phyloP scores from a whole-genome alignment of 2,888 invertebrate species.

The Sphinx pinastri region DNA sequence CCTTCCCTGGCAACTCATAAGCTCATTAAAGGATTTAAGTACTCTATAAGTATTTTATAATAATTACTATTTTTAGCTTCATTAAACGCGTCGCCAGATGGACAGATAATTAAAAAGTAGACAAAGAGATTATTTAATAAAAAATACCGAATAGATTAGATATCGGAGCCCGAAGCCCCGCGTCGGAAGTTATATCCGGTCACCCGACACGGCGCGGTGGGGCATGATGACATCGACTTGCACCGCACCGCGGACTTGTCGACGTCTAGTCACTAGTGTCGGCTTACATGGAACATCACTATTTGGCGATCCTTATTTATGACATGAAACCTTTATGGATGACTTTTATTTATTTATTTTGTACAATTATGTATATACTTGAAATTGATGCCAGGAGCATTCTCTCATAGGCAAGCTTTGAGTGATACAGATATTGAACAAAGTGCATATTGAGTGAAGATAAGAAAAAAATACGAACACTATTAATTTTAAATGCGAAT shows the following conservation, averaged over 20 bases:
- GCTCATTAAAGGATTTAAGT: conserved; percentile 3
- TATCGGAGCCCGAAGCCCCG: conserved; percentile 69
- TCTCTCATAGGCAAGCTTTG: too few species aligned
- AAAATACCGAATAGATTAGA: conserved; percentile 59
- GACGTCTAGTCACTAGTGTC: conserved; percentile 29
- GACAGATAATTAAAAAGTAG: not conserved
- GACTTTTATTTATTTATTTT: too few species aligned
- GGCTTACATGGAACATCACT: conserved; percentile 7
- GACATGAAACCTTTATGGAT: too few species aligned
- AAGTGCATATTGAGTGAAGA: too few species aligned
- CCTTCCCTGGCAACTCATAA: not conserved
- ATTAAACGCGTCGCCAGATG: not conserved
- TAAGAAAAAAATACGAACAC: too few species aligned
- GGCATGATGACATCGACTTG: conserved; percentile 33
- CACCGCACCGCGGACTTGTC: conserved; percentile 29
- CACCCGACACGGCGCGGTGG: conserved; percentile 56
- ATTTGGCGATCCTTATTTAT: conserved; percentile 4
- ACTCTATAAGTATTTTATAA: not conserved
- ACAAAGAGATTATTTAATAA: conserved; percentile 11
- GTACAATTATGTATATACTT: too few species aligned
- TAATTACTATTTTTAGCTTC: not conserved
- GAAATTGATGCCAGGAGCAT: too few species aligned
- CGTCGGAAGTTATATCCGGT: conserved; percentile 68
- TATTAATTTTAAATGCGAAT: too few species aligned
- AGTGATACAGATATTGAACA: too few species aligned